phyloP scores from a whole-genome alignment of 2,113 vertebrate species.

The Zosterops hypoxanthus region DNA sequence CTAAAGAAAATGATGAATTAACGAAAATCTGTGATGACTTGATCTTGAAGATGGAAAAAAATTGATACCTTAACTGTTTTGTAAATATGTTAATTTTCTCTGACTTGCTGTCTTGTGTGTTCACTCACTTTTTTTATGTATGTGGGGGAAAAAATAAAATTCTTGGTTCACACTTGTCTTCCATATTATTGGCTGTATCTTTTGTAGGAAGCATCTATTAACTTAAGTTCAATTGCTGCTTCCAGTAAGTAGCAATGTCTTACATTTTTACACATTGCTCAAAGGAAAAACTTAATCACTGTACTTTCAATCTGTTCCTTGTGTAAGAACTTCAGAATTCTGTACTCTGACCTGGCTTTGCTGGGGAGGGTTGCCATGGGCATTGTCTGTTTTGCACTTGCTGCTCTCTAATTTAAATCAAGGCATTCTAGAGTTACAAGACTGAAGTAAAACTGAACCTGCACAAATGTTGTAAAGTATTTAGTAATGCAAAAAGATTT shows the following conservation, averaged over 20 bases:
- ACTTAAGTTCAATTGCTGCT: background rate
- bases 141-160: slow-evolving; percentile 33
- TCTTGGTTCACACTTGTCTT: background rate
- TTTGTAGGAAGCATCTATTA: background rate
- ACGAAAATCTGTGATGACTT: slow-evolving; percentile 87
- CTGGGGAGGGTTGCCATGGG: background rate
- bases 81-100: slow-evolving; percentile 34
- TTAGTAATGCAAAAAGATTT: background rate
- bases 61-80: background rate
- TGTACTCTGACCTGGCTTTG: background rate
- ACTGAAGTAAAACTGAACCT: background rate
- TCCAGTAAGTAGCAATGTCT: background rate
- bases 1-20: slow-evolving; percentile 82
- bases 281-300: rapidly evolving
- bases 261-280: background rate
- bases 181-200: background rate
- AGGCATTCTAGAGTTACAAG: background rate
- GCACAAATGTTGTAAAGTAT: background rate
- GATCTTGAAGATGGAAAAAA: slow-evolving; percentile 68
- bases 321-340: background rate
- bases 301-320: background rate
- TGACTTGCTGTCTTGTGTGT: slow-evolving; percentile 7
- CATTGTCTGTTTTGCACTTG: background rate
- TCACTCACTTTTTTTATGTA: background rate
- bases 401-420: background rate